These are phyloP conservation scores for Eulemur coronatus DNA, from an alignment of 2,797 vertebrate species.

Conservation along the genomic window DNA sequence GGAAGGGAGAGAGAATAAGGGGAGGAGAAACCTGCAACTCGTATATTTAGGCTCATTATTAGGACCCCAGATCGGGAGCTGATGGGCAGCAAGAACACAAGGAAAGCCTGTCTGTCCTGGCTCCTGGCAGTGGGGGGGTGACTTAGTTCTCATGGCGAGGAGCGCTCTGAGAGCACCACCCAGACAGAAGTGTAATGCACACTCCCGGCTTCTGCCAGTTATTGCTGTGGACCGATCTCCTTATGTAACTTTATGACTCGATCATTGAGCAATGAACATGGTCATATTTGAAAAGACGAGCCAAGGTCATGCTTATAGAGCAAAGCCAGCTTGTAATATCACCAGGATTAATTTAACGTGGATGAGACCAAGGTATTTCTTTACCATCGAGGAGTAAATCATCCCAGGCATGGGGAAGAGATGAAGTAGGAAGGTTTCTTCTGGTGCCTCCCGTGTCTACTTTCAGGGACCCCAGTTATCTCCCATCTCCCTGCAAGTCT, in stretches of 20 bases:
- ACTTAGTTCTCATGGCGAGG: background rate
- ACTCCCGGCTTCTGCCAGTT: background rate
- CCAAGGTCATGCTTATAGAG: background rate
- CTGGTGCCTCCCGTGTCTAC: background rate
- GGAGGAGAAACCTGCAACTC: background rate
- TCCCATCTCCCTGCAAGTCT: background rate
- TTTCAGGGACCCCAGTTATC: background rate
- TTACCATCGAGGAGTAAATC: background rate
- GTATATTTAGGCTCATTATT: background rate
- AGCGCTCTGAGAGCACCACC: background rate
- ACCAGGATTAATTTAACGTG: background rate
- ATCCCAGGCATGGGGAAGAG: background rate
- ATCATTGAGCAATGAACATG: background rate
- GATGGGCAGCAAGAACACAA: background rate
- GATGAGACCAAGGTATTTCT: background rate
- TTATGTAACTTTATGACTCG: background rate
- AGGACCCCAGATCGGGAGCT: background rate
- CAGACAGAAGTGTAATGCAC: background rate
- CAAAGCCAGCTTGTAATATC: background rate
- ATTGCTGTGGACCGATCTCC: background rate
- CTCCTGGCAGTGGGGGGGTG: background rate
- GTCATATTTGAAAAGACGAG: background rate
- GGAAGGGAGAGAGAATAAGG: background rate
- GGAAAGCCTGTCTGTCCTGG: background rate
- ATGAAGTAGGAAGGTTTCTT: background rate